phyloP scores from a whole-genome alignment of 2,797 vertebrate genomes.

The Orestias chungarensis region DNA sequence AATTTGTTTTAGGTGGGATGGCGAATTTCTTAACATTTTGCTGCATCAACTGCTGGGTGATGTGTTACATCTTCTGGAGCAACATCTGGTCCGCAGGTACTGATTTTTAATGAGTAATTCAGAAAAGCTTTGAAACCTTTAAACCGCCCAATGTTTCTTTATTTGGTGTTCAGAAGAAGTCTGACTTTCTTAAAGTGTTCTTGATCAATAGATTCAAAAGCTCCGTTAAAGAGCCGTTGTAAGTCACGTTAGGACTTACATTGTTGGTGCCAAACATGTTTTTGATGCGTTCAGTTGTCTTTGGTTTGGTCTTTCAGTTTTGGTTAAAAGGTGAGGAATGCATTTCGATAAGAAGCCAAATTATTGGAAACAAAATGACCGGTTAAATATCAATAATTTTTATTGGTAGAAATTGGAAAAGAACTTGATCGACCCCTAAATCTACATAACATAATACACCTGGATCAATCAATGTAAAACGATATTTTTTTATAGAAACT shows the following conservation, averaged over 20 bases:
- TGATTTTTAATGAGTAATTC: not conserved
- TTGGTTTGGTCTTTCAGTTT: not conserved
- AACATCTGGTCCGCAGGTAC: conserved; percentile 54
- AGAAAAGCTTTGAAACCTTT: not conserved
- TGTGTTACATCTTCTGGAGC: conserved; percentile 41
- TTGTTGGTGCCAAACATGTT: not conserved
- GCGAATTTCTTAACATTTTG: conserved; percentile 14
- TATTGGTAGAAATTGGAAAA: not conserved
- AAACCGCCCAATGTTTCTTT: not conserved
- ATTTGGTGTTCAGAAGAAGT: not conserved
- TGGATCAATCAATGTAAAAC: not conserved
- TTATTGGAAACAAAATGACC: not conserved
- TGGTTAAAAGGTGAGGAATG: not conserved
- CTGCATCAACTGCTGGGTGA: conserved; percentile 10
- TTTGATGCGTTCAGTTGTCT: not conserved
- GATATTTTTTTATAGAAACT: too few relatives aligned
- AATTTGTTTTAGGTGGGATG: conserved; percentile 48
- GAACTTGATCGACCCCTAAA: not conserved
- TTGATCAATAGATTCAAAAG: not conserved
- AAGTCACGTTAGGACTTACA: not conserved
- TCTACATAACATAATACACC: not conserved
- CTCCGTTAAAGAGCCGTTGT: not conserved
- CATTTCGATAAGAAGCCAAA: not conserved
- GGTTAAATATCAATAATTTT: not conserved
- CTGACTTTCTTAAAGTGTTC: not conserved